Conservation (phyloP, 1,140 invertebrate genomes). For the Periplaneta americana region DNA sequence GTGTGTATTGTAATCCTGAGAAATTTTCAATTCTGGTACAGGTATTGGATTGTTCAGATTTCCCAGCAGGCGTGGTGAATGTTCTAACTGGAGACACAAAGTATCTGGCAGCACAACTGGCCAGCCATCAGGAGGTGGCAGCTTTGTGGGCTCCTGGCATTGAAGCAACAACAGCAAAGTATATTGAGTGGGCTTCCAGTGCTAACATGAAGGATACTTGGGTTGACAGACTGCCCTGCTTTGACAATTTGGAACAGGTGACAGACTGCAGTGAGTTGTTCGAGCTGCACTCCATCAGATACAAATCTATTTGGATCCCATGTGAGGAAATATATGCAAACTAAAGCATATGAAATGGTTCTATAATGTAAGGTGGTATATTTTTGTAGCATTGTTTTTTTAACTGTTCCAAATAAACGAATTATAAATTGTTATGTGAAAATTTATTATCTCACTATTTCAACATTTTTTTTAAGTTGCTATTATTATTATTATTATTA, state of each 20-base stretch:
- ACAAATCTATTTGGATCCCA: constrained; percentile 45
- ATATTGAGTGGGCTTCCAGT: constrained; percentile 24
- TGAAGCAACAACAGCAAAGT: constrained; percentile 37
- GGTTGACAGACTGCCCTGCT: constrained; percentile 33
- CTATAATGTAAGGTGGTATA: no score
- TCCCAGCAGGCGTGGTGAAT: constrained; percentile 46
- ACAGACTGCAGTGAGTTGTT: constrained; percentile 37
- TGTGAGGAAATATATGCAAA: constrained; percentile 50
- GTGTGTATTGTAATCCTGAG: no score
- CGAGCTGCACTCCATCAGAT: constrained; percentile 38
- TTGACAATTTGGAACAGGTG: constrained; percentile 21
- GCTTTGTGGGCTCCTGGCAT: constrained; percentile 42
- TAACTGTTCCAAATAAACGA: no score
- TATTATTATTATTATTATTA: no score
- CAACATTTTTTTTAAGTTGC: no score
- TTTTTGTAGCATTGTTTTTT: no score
- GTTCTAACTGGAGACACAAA: constrained; percentile 43
- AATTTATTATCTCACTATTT: no score
- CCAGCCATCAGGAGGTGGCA: constrained; percentile 43
- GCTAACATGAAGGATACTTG: constrained; percentile 40
- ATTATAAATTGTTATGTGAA: no score
- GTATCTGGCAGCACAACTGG: constrained; percentile 37
- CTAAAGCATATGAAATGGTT: no score
- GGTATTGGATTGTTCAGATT: constrained; percentile 45
- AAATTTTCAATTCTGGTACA: constrained; percentile 23